Evolutionary conservation across 2,888 invertebrate genomes (phyloP), one percentile per base, ranked within the genome.

Genomic region (Lypha dubia): DNA sequence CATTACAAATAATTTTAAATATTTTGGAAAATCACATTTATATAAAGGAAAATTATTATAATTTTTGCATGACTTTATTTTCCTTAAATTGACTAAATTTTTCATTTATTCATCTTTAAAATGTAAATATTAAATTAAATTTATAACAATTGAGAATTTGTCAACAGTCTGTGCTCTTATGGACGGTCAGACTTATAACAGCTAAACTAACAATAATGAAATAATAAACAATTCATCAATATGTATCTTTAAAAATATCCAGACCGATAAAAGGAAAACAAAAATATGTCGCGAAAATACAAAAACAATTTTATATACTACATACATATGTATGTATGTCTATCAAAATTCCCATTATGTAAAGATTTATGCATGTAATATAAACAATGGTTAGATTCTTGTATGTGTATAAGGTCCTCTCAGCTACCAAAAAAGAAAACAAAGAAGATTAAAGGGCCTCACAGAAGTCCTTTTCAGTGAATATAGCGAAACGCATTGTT

Each of bases 151-250:
- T 13, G 38, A 53, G n/a, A 41, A 22, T 51, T 62, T 62, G 3
- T 49, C 22, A 49, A 4, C 68, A 53, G 32, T 32, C 28, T 77
- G 77, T 44, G 20, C 15, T n/a, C 65, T 46, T 73, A 68, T 74
- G 73, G 56, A 56, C 28, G 74, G 68, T 56, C 68, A 83, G 79
- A n/a, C n/a, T 74, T 74, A 15, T 24, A 58, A 65, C 83, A 83
- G 83, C 79, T 79, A 83, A 75, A 83, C 79, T 65, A 83, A 79
- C 79, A 83, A 56, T 44, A 70, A 65, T 38, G 5, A 22, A 65
- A 56, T 65, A 71, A 65, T 20, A 76, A 62, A 49, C 63, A 63
- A 44, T 53, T 49, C 38, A 53, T 51, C 22, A 17, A 63, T 56
- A 74, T 60, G 56, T 38, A 65, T 17, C 46, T 35, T 68, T 44